These are phyloP conservation scores for Phasianus colchicus DNA, from an alignment of 2,113 vertebrate genomes.

Conservation along the genomic window DNA sequence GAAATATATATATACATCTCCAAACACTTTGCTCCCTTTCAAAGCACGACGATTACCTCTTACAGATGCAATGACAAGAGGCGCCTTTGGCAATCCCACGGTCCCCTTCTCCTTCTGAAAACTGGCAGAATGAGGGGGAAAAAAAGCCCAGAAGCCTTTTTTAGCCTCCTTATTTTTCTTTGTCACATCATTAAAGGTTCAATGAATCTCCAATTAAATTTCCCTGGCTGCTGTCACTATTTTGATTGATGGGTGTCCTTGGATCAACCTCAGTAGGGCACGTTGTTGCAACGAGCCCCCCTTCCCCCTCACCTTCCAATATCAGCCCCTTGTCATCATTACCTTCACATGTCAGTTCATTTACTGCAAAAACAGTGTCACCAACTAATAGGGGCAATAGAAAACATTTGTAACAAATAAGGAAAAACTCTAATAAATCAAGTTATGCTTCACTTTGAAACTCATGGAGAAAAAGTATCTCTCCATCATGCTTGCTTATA, in stretches of 20 bases:
- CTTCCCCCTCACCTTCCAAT: conserved; percentile 76
- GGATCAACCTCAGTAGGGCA: conserved; percentile 80
- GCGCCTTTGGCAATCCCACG: conserved; percentile 47
- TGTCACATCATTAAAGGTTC: conserved; percentile 86
- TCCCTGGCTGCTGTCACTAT: conserved; percentile 76
- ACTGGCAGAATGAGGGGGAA: conserved; percentile 58
- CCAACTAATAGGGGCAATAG: conserved; percentile 60
- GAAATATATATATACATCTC: not conserved
- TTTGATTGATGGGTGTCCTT: conserved; percentile 88
- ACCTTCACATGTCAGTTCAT: conserved; percentile 76
- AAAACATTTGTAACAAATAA: conserved; percentile 68
- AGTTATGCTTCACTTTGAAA: not conserved
- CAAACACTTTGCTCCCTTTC: conserved; percentile 28
- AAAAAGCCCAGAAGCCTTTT: conserved; percentile 73
- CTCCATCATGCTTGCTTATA: not conserved
- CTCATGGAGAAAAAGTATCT: not conserved
- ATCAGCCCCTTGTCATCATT: conserved; percentile 73
- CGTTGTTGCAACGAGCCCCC: conserved; percentile 52
- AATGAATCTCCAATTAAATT: conserved; percentile 86
- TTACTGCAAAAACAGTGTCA: conserved; percentile 71
- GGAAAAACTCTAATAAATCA: conserved; percentile 61
- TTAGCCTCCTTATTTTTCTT: conserved; percentile 79
- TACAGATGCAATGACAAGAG: conserved; percentile 58
- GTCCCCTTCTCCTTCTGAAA: conserved; percentile 60
- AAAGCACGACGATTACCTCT: conserved; percentile 53